These are phyloP conservation scores for Yponomeuta plumbellus DNA, from an alignment of 2,888 invertebrate genomes.

Conservation along the genomic window DNA sequence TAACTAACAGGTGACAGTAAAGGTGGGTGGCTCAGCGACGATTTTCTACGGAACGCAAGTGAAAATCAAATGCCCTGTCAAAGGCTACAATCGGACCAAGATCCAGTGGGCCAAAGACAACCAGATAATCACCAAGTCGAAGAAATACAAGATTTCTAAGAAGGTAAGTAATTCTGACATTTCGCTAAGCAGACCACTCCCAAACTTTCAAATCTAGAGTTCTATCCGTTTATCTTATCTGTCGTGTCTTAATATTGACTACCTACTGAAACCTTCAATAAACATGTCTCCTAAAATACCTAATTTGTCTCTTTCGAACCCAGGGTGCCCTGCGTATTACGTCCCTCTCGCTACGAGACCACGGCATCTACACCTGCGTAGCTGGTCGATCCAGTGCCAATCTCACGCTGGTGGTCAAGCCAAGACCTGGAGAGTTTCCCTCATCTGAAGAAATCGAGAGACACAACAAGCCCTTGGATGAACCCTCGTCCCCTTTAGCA, in stretches of 20 bases:
- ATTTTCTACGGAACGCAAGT: conserved; percentile 94
- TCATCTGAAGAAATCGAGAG: conserved; percentile 86
- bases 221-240: too few species aligned
- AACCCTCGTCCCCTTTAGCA: conserved; percentile 63
- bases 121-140: conserved; percentile 83
- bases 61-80: conserved; percentile 95
- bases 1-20: conserved; percentile 79
- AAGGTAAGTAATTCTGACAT: conserved; percentile 66
- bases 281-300: background rate
- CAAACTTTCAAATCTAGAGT: background rate
- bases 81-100: conserved; percentile 86
- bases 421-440: conserved; percentile 86
- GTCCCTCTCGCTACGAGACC: conserved; percentile 87
- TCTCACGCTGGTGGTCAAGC: conserved; percentile 86
- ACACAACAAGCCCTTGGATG: conserved; percentile 60
- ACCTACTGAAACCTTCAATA: too few species aligned
- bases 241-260: too few species aligned
- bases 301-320: background rate
- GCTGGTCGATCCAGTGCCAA: conserved; percentile 90
- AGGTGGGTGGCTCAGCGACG: conserved; percentile 93
- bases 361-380: conserved; percentile 90
- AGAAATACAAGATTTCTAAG: conserved; percentile 91
- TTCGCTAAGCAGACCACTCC: background rate
- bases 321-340: conserved; percentile 90
- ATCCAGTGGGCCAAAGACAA: conserved; percentile 94